phyloP scores from a whole-genome alignment of 2,888 invertebrate species.

The Gastracanthus pulcherrimus region DNA sequence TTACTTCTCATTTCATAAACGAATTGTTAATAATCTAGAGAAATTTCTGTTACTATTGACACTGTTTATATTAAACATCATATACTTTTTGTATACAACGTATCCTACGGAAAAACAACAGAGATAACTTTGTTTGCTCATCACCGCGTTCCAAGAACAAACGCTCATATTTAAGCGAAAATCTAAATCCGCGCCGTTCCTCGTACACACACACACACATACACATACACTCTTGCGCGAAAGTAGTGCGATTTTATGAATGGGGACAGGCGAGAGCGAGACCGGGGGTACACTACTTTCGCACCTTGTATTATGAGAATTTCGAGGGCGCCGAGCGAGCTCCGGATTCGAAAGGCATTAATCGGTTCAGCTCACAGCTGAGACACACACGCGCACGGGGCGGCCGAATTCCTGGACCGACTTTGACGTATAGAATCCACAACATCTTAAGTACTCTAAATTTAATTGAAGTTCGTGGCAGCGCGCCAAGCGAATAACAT shows the following conservation, averaged over 20 bases:
- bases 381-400: background rate
- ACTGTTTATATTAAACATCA: too few relatives aligned
- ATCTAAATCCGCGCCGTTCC: background rate
- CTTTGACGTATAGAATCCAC: slow-evolving; percentile 49
- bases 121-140: background rate
- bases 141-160: background rate
- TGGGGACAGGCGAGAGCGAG: slow-evolving; percentile 21
- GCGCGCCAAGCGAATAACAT: slow-evolving; percentile 35
- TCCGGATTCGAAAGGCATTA: slow-evolving; percentile 28
- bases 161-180: background rate
- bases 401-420: slow-evolving; percentile 39
- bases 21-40: too few relatives aligned
- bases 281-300: background rate
- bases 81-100: too few relatives aligned
- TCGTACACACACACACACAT: too few relatives aligned
- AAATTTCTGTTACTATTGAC: too few relatives aligned
- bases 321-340: slow-evolving; percentile 22
- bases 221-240: background rate
- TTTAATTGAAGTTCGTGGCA: slow-evolving; percentile 51
- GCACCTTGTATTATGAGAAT: slow-evolving; percentile 35
- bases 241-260: slow-evolving; percentile 43
- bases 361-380: slow-evolving; percentile 33
- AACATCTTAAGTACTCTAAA: slow-evolving; percentile 54
- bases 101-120: too few relatives aligned
- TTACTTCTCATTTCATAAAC: too few relatives aligned